A percentile compares a stretch with the other conserved stretches of the same genome.
Conservation (phyloP, 2,888 invertebrate genomes). For the Anagyrus pseudococci region DNA sequence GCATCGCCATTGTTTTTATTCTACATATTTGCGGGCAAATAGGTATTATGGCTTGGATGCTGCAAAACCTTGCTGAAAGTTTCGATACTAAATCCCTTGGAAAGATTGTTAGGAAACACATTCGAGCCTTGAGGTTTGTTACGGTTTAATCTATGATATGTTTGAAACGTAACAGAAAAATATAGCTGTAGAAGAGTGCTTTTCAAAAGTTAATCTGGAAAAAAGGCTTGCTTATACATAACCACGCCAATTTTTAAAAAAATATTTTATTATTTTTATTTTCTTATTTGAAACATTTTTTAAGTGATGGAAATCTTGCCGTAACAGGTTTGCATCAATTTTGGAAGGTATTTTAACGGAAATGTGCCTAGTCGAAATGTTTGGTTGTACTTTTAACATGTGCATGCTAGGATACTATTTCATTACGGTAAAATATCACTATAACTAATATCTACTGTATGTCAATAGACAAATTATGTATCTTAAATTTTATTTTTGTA, state of each 20-base stretch:
- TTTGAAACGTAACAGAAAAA: too few species aligned
- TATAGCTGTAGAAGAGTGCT: too few species aligned
- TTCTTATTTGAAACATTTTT: neutral
- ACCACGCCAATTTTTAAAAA: neutral
- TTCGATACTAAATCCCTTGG: neutral
- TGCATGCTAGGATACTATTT: conserved; percentile 43
- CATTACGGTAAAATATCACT: conserved; percentile 34
- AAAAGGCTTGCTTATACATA: neutral
- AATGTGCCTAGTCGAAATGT: conserved; percentile 42
- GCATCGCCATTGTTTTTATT: conserved; percentile 43
- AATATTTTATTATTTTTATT: neutral
- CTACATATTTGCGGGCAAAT: conserved; percentile 47
- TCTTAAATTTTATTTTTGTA: neutral
- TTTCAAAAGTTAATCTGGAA: neutral
- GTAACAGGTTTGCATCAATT: conserved; percentile 11
- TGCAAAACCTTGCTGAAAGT: neutral
- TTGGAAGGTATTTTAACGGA: conserved; percentile 19
- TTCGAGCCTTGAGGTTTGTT: neutral
- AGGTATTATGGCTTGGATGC: neutral
- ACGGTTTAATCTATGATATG: too few species aligned
- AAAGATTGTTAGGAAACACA: neutral
- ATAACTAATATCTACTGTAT: neutral
- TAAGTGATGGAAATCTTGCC: neutral
- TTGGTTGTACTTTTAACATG: conserved; percentile 41
- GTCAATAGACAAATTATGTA: neutral